Percentiles rank a stretch among this genome's conserved stretches.
Evolutionary conservation across 1,140 invertebrate genomes (phyloP).

Genomic region (Drosophila tristis): DNA sequence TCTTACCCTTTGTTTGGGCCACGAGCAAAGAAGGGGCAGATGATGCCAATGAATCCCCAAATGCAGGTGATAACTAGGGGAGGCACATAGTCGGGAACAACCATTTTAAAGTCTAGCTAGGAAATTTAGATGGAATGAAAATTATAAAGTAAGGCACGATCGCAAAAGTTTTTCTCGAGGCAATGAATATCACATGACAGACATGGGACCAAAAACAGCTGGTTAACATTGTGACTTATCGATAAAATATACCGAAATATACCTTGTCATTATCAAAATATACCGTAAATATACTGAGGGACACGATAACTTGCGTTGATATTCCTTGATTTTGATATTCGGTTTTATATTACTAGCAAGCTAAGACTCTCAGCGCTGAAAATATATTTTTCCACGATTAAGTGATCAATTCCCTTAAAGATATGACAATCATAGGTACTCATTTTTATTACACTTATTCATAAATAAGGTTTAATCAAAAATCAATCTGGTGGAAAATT

Average conservation of each 20-base stretch:
- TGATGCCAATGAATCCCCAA: slow-evolving; percentile 93
- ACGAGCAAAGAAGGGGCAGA: slow-evolving; percentile 93
- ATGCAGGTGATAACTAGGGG: slow-evolving; percentile 91
- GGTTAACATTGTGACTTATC: background rate
- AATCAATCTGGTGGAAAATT: no score
- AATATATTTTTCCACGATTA: no score
- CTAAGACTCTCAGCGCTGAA: no score
- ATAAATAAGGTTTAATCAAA: no score
- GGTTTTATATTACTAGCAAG: no score
- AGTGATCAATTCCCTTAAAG: no score
- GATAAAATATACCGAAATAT: background rate
- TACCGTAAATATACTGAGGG: no score
- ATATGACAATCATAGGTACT: no score
- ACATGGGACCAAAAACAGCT: slow-evolving; percentile 40
- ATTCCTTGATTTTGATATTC: no score
- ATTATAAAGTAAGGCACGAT: slow-evolving; percentile 57
- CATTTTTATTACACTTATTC: no score
- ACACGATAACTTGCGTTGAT: no score
- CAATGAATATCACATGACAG: slow-evolving; percentile 80
- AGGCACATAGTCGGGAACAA: slow-evolving; percentile 89
- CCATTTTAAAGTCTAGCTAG: slow-evolving; percentile 87
- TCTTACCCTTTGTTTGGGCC: slow-evolving; percentile 91
- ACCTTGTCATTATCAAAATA: no score
- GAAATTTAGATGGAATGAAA: slow-evolving; percentile 40
- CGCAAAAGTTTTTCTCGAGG: slow-evolving; percentile 59